phyloP scores from a whole-genome alignment of 2,888 invertebrate species.

The Bursaphelenchus okinawaensis region DNA sequence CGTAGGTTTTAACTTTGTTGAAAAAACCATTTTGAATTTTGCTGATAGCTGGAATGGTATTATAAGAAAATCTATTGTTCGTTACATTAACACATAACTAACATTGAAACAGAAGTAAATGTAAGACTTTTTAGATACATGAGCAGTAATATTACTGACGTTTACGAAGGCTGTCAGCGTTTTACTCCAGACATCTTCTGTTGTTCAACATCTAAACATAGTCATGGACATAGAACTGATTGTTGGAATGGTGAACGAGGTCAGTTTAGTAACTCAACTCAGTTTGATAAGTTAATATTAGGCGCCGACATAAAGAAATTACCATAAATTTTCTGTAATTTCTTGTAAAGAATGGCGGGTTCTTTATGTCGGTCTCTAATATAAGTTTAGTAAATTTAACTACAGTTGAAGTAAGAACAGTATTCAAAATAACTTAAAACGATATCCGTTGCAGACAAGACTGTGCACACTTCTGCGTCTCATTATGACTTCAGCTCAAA shows the following conservation, averaged over 20 bases:
- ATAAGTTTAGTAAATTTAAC: no score
- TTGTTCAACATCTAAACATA: conserved; percentile 29
- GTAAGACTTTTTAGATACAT: conserved; percentile 6
- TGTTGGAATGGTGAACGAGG: conserved; percentile 11
- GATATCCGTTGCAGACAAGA: conserved; percentile 12
- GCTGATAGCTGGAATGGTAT: no score
- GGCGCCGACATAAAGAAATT: no score
- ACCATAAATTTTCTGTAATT: no score
- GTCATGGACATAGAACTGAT: conserved; percentile 28
- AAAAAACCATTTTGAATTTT: no score
- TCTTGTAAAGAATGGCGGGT: no score
- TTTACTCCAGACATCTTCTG: conserved; percentile 28
- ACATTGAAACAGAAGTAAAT: neutral
- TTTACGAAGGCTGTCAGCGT: conserved; percentile 24
- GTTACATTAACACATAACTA: neutral
- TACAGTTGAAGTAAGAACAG: no score
- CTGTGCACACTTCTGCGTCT: conserved; percentile 22
- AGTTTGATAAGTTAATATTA: no score
- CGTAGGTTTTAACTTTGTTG: conserved; percentile 3
- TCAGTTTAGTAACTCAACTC: neutral
- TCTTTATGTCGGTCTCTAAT: no score
- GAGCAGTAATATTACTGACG: conserved; percentile 11
- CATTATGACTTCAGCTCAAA: conserved; percentile 24
- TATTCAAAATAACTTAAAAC: neutral
- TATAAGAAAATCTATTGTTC: no score